Evolutionary conservation across 2,797 vertebrate species (phyloP).

Genomic region (Peromyscus melanophrys): DNA sequence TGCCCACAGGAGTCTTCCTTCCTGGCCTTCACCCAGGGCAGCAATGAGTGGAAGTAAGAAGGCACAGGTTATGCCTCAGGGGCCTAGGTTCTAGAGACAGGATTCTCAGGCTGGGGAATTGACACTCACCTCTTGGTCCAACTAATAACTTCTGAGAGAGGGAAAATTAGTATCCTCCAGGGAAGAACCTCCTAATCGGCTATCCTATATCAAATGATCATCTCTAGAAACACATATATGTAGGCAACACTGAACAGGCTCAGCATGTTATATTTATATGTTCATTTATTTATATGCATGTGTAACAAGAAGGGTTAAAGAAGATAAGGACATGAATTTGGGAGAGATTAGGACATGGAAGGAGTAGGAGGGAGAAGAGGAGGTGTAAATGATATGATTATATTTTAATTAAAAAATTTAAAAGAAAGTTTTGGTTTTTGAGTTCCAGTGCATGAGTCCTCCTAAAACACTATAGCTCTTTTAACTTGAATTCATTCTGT

Average conservation of each 20-base stretch:
- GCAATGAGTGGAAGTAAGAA: too few relatives aligned
- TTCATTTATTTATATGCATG: not conserved
- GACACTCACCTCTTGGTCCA: too few relatives aligned
- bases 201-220: not conserved
- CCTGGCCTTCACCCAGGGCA: too few relatives aligned
- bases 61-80: too few relatives aligned
- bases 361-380: too few relatives aligned
- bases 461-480: not conserved
- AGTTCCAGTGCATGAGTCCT: not conserved
- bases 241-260: not conserved
- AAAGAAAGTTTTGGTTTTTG: not conserved
- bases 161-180: not conserved
- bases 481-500: not conserved
- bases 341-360: not conserved
- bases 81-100: too few relatives aligned
- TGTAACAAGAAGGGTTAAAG: not conserved
- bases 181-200: too few relatives aligned
- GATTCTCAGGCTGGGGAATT: too few relatives aligned
- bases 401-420: not conserved
- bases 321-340: not conserved
- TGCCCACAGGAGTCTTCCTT: too few relatives aligned
- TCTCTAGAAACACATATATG: not conserved
- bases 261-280: not conserved
- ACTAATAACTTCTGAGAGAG: not conserved
- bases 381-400: not conserved